Evolutionary conservation across 1,140 invertebrate species (phyloP).

Genomic region (Ceratina australensis): DNA sequence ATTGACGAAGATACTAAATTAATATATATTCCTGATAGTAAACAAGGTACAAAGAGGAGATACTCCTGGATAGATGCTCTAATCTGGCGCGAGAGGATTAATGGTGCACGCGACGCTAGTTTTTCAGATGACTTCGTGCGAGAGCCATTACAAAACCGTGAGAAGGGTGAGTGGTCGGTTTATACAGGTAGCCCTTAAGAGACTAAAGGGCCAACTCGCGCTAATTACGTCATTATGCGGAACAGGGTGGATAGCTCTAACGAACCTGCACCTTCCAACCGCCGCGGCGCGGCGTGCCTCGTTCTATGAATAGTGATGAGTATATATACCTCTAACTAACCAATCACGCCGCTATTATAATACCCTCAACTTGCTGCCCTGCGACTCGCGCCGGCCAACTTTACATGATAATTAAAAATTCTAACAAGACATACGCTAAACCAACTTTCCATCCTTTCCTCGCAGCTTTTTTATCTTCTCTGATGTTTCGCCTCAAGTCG

Average conservation of each 20-base stretch:
- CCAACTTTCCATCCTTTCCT: neutral
- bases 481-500: neutral
- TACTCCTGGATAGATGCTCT: conserved; percentile 51
- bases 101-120: conserved; percentile 61
- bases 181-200: conserved; percentile 53
- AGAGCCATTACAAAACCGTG: conserved; percentile 64
- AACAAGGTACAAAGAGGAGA: conserved; percentile 40
- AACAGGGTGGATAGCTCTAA: conserved; percentile 67
- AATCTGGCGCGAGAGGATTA: conserved; percentile 50
- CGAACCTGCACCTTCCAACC: conserved; percentile 64
- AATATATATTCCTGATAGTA: conserved; percentile 1
- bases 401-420: conserved; percentile 67
- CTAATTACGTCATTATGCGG: conserved; percentile 77
- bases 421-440: neutral
- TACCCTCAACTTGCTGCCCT: conserved; percentile 29
- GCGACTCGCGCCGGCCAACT: neutral
- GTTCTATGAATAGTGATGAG: conserved; percentile 77
- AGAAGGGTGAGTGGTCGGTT: conserved; percentile 58
- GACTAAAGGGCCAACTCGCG: conserved; percentile 50
- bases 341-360: conserved; percentile 69
- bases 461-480: neutral
- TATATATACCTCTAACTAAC: conserved; percentile 65
- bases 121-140: conserved; percentile 63
- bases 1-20: neutral
- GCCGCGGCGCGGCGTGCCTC: conserved; percentile 37